phyloP scores from a whole-genome alignment of 2,113 vertebrate species.

The Bettongia penicillata region DNA sequence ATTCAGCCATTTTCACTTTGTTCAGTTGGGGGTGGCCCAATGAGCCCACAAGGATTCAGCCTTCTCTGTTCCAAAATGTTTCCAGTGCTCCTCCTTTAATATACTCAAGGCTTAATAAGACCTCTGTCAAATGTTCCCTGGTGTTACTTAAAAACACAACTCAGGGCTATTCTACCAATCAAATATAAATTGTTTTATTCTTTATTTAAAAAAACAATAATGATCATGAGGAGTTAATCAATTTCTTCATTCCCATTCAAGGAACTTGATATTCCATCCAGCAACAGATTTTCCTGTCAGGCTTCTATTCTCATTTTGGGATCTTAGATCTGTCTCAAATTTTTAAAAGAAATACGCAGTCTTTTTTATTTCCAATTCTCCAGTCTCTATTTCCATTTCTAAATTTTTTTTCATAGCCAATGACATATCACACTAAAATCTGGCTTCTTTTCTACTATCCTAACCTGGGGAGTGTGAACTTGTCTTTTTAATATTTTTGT shows the following conservation, averaged over 20 bases:
- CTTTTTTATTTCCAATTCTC: neutral
- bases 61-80: slow-evolving; percentile 60
- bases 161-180: slow-evolving; percentile 43
- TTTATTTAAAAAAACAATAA: neutral
- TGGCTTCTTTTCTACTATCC: neutral
- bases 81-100: slow-evolving; percentile 69
- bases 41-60: slow-evolving; percentile 63
- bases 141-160: slow-evolving; percentile 51
- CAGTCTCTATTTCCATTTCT: neutral
- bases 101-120: slow-evolving; percentile 62
- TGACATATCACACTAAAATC: neutral
- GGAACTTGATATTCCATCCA: neutral
- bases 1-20: slow-evolving; percentile 37
- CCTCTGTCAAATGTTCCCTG: slow-evolving; percentile 21
- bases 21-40: slow-evolving; percentile 66
- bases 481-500: neutral
- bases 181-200: slow-evolving; percentile 36
- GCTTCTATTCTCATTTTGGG: neutral
- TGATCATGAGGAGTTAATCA: accelerated
- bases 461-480: neutral
- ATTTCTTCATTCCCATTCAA: neutral
- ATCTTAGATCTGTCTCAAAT: neutral
- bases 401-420: neutral
- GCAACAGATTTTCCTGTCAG: neutral
- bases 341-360: neutral